Percentiles rank a stretch among this genome's conserved stretches.
Evolutionary conservation across 2,113 vertebrate genomes (phyloP).

Genomic region (Pluvianellus socialis): DNA sequence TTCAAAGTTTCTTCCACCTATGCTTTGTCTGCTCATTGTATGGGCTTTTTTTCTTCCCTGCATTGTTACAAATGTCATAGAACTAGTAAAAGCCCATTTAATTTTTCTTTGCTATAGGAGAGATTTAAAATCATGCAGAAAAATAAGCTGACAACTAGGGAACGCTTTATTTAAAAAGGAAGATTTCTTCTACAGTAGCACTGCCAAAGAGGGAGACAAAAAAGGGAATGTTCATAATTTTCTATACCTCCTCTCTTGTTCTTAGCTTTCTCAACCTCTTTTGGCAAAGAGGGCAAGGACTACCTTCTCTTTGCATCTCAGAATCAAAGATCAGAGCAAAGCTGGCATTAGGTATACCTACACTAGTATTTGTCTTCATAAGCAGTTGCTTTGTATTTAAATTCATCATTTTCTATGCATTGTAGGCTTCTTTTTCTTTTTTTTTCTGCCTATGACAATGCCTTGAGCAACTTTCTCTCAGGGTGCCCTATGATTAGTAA

Average conservation of each 20-base stretch:
- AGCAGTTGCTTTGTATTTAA: background rate
- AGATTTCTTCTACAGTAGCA: background rate
- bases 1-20: background rate
- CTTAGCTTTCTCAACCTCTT: background rate
- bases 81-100: background rate
- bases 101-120: background rate
- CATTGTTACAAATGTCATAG: background rate
- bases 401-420: background rate
- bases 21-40: background rate
- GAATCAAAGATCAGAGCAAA: background rate
- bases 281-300: background rate
- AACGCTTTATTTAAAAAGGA: background rate
- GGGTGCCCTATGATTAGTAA: background rate
- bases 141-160: background rate
- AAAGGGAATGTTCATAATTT: background rate
- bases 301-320: background rate
- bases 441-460: background rate
- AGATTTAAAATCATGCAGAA: background rate
- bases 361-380: background rate
- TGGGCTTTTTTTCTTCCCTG: background rate
- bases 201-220: background rate
- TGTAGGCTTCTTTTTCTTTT: background rate
- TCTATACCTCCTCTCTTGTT: background rate
- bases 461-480: background rate
- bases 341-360: background rate